phyloP scores from a whole-genome alignment of 2,888 invertebrate species.

The Oxystoma pomonae region DNA sequence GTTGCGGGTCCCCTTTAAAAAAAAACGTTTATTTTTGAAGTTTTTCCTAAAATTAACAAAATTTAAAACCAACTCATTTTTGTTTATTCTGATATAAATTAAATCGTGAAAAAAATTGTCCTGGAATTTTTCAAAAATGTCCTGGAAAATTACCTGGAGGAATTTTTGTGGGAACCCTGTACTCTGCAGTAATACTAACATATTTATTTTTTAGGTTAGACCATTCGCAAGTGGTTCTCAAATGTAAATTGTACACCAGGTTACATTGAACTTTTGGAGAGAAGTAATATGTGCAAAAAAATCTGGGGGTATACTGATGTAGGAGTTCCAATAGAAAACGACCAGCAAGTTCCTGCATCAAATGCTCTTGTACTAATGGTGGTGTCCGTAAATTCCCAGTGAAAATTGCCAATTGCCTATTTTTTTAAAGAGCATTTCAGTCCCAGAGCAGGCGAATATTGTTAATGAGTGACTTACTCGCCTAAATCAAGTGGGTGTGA shows the following conservation, averaged over 20 bases:
- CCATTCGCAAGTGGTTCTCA: constrained; percentile 9
- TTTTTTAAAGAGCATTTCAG: constrained; percentile 25
- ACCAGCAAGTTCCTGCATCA: constrained; percentile 20
- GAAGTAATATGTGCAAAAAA: constrained; percentile 18
- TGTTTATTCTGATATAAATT: too few relatives aligned
- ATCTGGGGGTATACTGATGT: constrained; percentile 24
- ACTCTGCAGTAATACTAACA: too few relatives aligned
- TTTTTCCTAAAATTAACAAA: too few relatives aligned
- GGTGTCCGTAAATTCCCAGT: constrained; percentile 17
- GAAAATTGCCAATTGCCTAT: constrained; percentile 30
- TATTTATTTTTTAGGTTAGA: too few relatives aligned
- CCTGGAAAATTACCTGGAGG: neutral
- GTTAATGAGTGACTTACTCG: constrained; percentile 18
- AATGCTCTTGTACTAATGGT: constrained; percentile 30
- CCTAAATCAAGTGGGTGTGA: constrained; percentile 15
- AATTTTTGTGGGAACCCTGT: too few relatives aligned
- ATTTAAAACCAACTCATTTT: too few relatives aligned
- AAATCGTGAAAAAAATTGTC: too few relatives aligned
- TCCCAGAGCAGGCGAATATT: constrained; percentile 22
- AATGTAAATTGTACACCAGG: constrained; percentile 11
- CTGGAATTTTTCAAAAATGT: too few relatives aligned
- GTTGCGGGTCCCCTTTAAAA: too few relatives aligned
- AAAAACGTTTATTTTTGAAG: too few relatives aligned
- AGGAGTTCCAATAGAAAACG: constrained; percentile 14
- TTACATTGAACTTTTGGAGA: neutral